phyloP scores from a whole-genome alignment of 2,888 invertebrate genomes.

The Brenthis daphne region DNA sequence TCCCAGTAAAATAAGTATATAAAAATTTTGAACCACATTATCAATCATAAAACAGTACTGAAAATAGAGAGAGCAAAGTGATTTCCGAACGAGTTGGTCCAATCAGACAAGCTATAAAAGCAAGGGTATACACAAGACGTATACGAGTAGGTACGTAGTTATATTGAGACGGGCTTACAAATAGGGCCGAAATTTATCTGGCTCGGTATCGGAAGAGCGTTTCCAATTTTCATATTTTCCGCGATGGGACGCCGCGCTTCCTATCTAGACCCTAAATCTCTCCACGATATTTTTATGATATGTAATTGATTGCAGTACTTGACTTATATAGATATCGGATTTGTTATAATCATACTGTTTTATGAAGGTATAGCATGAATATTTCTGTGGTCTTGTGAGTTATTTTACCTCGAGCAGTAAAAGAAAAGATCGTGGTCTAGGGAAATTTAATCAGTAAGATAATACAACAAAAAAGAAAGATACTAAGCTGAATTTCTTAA shows the following conservation, averaged over 20 bases:
- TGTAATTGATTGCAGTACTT: constrained; percentile 58
- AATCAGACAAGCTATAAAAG: constrained; percentile 35
- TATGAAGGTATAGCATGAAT: neutral
- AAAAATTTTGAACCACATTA: constrained; percentile 8
- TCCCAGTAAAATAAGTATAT: neutral
- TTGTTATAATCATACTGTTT: neutral
- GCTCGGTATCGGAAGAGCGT: constrained; percentile 57
- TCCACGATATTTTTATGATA: constrained; percentile 70
- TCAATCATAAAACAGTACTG: neutral
- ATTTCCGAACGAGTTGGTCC: constrained; percentile 34
- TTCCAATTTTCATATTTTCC: constrained; percentile 80
- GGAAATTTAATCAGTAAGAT: constrained; percentile 17
- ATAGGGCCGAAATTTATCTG: constrained; percentile 72
- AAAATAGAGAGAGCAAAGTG: constrained; percentile 23
- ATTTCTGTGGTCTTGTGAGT: constrained; percentile 1
- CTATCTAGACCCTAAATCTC: constrained; percentile 59
- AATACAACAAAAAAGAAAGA: constrained; percentile 31
- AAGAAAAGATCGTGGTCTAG: constrained; percentile 10
- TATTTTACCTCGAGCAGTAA: neutral
- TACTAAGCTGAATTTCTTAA: constrained; percentile 32
- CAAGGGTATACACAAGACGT: constrained; percentile 20
- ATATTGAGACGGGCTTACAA: constrained; percentile 54
- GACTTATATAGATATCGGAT: constrained; percentile 9
- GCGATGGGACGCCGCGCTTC: constrained; percentile 55
- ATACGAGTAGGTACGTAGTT: constrained; percentile 13